Evolutionary conservation across 1,140 invertebrate genomes (phyloP).

Genomic region (Goniozus legneri): DNA sequence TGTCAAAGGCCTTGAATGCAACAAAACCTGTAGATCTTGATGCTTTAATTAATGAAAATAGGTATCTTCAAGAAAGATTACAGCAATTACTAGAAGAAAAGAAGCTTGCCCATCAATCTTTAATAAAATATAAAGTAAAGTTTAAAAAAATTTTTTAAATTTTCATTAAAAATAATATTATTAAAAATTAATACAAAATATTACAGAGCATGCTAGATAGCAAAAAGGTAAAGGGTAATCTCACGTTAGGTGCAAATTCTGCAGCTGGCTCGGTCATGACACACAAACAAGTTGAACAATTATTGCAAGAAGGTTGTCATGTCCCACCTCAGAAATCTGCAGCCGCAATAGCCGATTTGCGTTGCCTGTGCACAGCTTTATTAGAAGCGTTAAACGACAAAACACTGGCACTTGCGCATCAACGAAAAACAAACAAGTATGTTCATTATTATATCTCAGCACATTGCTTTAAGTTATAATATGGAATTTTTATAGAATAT

Average conservation of each 20-base stretch:
- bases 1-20: slow-evolving; percentile 69
- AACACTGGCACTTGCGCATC: slow-evolving; percentile 74
- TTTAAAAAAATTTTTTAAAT: slow-evolving; percentile 4
- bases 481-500: slow-evolving; percentile 49
- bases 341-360: slow-evolving; percentile 70
- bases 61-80: slow-evolving; percentile 76
- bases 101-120: slow-evolving; percentile 66
- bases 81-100: slow-evolving; percentile 79
- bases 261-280: slow-evolving; percentile 58
- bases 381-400: slow-evolving; percentile 83
- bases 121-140: slow-evolving; percentile 71
- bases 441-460: too few species aligned
- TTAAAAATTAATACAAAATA: slow-evolving; percentile 23
- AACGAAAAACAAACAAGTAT: slow-evolving; percentile 79
- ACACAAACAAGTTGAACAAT: slow-evolving; percentile 65
- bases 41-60: slow-evolving; percentile 77
- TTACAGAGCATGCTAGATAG: slow-evolving; percentile 62
- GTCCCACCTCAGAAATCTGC: slow-evolving; percentile 65
- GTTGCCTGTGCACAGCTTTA: slow-evolving; percentile 70
- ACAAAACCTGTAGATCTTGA: slow-evolving; percentile 73
- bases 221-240: slow-evolving; percentile 59
- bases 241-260: slow-evolving; percentile 58
- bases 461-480: too few species aligned
- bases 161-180: slow-evolving; percentile 7
- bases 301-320: slow-evolving; percentile 61